Conservation (phyloP, 2,797 vertebrate species). For the Gymnothorax reevesii region DNA sequence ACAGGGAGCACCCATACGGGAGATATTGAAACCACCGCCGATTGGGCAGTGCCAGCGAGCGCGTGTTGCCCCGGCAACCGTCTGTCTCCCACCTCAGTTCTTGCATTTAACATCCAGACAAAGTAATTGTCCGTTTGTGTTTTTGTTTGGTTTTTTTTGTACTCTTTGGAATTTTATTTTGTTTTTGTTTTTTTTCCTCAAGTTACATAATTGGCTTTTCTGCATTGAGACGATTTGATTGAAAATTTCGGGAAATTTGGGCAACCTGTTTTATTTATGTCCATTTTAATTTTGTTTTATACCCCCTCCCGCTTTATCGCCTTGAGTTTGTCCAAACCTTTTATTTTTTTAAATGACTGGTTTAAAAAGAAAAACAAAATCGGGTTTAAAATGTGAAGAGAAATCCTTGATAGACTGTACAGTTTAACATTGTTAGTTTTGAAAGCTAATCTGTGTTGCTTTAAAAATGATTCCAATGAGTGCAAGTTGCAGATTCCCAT, state of each 20-base stretch:
- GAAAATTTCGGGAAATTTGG: conserved; percentile 74
- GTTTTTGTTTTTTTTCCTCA: conserved; percentile 49
- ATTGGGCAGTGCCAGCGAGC: conserved; percentile 64
- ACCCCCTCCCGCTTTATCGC: conserved; percentile 65
- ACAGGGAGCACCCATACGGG: conserved; percentile 93
- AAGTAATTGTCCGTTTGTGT: conserved; percentile 91
- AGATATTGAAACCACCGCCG: conserved; percentile 83
- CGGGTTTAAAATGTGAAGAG: conserved; percentile 66
- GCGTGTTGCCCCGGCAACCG: conserved; percentile 84
- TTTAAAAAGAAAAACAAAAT: conserved; percentile 67
- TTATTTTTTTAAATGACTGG: conserved; percentile 70
- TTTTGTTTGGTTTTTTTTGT: conserved; percentile 62
- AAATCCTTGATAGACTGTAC: conserved; percentile 50
- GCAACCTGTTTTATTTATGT: conserved; percentile 68
- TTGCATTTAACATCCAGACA: conserved; percentile 92
- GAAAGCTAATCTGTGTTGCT: conserved; percentile 67
- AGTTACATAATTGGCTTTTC: conserved; percentile 51
- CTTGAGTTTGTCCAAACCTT: conserved; percentile 49
- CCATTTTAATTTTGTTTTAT: conserved; percentile 52
- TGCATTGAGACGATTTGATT: conserved; percentile 59
- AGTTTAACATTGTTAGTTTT: conserved; percentile 23
- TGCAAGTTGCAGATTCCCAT: conserved; percentile 98
- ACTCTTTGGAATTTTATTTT: conserved; percentile 65
- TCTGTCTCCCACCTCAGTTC: conserved; percentile 92
- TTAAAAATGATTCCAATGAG: conserved; percentile 74